Evolutionary conservation across 2,888 invertebrate species (phyloP), one percentile per base, ranked within the genome.

Genomic region (Andrena bicolor): DNA sequence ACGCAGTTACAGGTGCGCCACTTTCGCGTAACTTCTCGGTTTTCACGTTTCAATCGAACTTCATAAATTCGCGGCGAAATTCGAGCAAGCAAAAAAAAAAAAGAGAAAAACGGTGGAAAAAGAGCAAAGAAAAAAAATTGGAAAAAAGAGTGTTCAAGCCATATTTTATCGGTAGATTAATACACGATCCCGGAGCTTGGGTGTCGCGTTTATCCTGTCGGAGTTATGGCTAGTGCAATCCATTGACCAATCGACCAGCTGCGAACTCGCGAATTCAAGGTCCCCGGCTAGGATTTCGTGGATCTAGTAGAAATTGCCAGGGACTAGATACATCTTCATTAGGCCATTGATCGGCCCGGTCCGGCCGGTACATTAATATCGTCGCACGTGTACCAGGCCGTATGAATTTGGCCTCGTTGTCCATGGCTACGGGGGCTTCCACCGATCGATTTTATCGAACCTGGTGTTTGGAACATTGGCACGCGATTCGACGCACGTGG

Each of bases 311-410:
- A 79, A 83, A 79, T 82, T 83, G 79, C 65, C 69, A 63, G 82
- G 41, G 41, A 75, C 68, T 69, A 74, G 78, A 82, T 83, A 76
- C 75, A 82, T 87, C 87, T 86, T 87, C 84, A 84, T 87, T 82
- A 84, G 74, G 63, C 72, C 73, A 87, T 86, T 82, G 87, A 87
- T 87, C 77, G 86, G 66, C 35, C 10, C 77, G 86, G 66, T 5
- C 32, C 2, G 32, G 32, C 53, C 20, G 63, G 81, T 80, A 71
- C 80, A 87, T 86, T 86, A 86, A 84, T 84, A 86, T 87, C 76
- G 78, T 80, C 76, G 68, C 82, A 68, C 75, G 82, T 79, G 76
- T 73, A 65, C 32, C 75, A 58, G 70, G 71, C 64, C 58, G 66
- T 80, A 78, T 79, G 80, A 77, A 82, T 80, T 79, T 78, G 70